Conservation (phyloP, 2,888 invertebrate genomes). For the Keiferia lycopersicella region DNA sequence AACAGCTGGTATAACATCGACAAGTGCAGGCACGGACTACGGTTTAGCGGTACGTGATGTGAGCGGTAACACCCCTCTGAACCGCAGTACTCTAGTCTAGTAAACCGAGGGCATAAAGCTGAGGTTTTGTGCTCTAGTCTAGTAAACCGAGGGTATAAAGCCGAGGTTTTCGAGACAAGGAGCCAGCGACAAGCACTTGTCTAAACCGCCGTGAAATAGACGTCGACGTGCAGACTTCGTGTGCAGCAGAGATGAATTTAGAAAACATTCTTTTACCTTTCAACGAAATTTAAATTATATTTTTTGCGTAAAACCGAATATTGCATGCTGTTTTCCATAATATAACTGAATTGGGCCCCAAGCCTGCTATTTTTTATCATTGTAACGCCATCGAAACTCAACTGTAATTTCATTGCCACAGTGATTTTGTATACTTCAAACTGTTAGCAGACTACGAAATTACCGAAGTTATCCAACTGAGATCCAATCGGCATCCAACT, state of each 20-base stretch:
- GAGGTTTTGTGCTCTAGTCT: slow-evolving; percentile 5
- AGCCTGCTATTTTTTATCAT: too few species aligned
- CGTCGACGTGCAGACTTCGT: slow-evolving; percentile 52
- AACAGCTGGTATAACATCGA: slow-evolving; percentile 10
- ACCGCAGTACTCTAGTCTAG: background rate
- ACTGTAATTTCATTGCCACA: too few species aligned
- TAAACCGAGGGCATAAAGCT: slow-evolving; percentile 16
- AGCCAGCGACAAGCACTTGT: slow-evolving; percentile 49
- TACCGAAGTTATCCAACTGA: too few species aligned
- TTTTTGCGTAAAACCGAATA: too few species aligned
- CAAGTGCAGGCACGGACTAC: slow-evolving; percentile 10
- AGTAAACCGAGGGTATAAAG: slow-evolving; percentile 19
- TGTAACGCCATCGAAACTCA: too few species aligned
- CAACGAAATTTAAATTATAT: too few species aligned
- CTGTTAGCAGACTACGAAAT: too few species aligned
- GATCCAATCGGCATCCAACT: too few species aligned
- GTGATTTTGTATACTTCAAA: too few species aligned
- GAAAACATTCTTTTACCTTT: background rate
- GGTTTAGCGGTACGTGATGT: background rate
- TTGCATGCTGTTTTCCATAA: too few species aligned
- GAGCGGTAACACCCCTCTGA: background rate
- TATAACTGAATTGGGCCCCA: too few species aligned
- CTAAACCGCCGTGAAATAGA: slow-evolving; percentile 59
- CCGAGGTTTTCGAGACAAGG: slow-evolving; percentile 12
- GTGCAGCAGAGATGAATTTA: slow-evolving; percentile 11